Evolutionary conservation across 2,113 vertebrate genomes (phyloP).

Genomic region (Cisticola juncidis): DNA sequence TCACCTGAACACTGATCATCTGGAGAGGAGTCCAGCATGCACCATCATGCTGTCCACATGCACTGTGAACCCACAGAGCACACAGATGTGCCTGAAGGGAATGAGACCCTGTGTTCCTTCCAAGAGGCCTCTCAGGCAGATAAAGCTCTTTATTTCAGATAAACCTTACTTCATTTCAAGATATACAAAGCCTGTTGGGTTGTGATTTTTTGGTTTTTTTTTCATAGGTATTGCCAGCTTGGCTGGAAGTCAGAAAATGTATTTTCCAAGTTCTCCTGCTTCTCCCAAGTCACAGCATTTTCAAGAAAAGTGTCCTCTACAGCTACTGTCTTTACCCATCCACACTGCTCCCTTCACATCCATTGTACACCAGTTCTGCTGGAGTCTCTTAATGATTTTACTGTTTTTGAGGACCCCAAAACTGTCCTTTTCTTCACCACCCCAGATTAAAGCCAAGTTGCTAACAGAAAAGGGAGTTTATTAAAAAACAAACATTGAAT

Average conservation of each 20-base stretch:
- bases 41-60: background rate
- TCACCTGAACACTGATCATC: background rate
- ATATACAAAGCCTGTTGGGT: background rate
- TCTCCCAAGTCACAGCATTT: background rate
- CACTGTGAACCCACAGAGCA: background rate
- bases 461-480: background rate
- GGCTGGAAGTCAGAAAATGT: background rate
- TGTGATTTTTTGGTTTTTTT: no score
- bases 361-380: background rate
- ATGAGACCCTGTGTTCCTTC: background rate
- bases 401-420: background rate
- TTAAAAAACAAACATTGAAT: conserved; percentile 10
- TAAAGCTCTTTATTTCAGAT: background rate
- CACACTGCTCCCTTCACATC: background rate
- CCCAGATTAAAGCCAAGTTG: background rate
- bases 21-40: background rate
- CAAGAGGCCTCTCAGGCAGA: background rate
- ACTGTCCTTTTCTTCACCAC: background rate
- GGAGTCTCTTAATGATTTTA: background rate
- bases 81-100: background rate
- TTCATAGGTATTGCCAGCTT: background rate
- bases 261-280: background rate
- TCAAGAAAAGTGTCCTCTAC: background rate
- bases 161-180: background rate
- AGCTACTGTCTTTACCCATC: background rate